A percentile compares a stretch with the other conserved stretches of the same genome.
phyloP scores from a whole-genome alignment of 2,888 invertebrate species.

The Melipona bicolor region DNA sequence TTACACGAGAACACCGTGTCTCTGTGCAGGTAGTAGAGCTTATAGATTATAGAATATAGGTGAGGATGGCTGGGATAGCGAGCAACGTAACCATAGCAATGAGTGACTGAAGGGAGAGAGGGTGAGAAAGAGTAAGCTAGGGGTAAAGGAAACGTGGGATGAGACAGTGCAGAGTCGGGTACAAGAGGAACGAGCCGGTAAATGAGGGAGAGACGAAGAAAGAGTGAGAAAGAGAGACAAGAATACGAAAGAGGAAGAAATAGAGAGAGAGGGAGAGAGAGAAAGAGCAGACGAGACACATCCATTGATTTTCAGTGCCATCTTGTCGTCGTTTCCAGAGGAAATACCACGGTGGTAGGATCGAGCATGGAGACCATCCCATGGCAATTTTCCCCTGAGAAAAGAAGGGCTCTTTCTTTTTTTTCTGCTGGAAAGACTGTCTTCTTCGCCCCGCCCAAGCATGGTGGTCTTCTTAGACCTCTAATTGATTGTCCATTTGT shows the following conservation, averaged over 20 bases:
- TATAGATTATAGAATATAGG: constrained; percentile 66
- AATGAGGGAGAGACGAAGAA: constrained; percentile 45
- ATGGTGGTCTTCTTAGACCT: not conserved
- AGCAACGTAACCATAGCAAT: constrained; percentile 83
- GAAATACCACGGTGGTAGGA: constrained; percentile 61
- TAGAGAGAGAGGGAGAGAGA: constrained; percentile 48
- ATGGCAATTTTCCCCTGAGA: constrained; percentile 48
- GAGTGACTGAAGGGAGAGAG: constrained; percentile 70
- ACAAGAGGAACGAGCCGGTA: constrained; percentile 30
- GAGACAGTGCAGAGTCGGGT: constrained; percentile 42
- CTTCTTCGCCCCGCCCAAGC: constrained; percentile 37
- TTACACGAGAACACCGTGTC: not conserved
- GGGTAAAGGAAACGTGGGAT: constrained; percentile 25
- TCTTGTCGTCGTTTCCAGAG: constrained; percentile 80
- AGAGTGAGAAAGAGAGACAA: constrained; percentile 48
- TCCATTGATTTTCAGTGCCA: constrained; percentile 84
- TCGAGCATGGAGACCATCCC: constrained; percentile 40
- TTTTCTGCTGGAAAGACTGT: constrained; percentile 26
- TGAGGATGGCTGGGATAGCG: constrained; percentile 59
- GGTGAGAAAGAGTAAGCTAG: constrained; percentile 42
- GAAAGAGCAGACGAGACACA: constrained; percentile 67
- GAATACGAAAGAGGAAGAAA: constrained; percentile 52
- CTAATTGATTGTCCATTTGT: constrained; percentile 28
- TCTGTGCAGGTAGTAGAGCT: constrained; percentile 27
- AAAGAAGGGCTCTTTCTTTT: constrained; percentile 42